A percentile compares a stretch with the other conserved stretches of the same genome.
Conservation (phyloP, 2,888 invertebrate genomes). For the Smittia aterrima region DNA sequence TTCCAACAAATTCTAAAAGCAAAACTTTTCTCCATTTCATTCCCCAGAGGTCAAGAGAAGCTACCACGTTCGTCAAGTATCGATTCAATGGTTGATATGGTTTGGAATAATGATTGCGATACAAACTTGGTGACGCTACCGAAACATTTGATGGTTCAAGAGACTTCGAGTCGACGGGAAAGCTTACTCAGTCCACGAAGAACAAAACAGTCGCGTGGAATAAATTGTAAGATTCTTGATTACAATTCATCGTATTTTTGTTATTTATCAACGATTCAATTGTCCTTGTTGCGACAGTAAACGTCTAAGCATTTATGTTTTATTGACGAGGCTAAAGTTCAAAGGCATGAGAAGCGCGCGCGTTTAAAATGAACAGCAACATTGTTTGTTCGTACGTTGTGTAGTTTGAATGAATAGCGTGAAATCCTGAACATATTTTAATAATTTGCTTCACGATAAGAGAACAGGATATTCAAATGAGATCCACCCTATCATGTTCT, state of each 20-base stretch:
- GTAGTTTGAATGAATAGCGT: background rate
- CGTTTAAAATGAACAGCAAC: no score
- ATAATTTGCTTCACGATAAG: background rate
- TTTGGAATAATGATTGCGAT: slow-evolving; percentile 57
- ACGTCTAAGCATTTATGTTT: no score
- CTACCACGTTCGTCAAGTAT: slow-evolving; percentile 76
- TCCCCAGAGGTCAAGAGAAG: slow-evolving; percentile 21
- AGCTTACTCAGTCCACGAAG: slow-evolving; percentile 72
- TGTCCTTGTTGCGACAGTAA: background rate
- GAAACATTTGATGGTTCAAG: slow-evolving; percentile 53
- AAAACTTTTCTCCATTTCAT: background rate
- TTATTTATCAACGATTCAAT: background rate
- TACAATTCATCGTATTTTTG: background rate
- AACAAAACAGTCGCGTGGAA: slow-evolving; percentile 71
- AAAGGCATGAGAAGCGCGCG: background rate
- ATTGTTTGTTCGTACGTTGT: no score
- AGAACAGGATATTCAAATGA: background rate
- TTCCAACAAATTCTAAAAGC: no score
- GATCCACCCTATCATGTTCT: background rate
- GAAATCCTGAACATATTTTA: background rate
- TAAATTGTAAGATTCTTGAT: slow-evolving; percentile 62
- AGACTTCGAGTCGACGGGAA: slow-evolving; percentile 55
- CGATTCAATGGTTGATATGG: slow-evolving; percentile 73
- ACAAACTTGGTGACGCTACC: slow-evolving; percentile 45
- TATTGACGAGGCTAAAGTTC: background rate